Evolutionary conservation across 2,113 vertebrate genomes (phyloP), one percentile per base, ranked within the genome.

Genomic region (Plestiodon gilberti): DNA sequence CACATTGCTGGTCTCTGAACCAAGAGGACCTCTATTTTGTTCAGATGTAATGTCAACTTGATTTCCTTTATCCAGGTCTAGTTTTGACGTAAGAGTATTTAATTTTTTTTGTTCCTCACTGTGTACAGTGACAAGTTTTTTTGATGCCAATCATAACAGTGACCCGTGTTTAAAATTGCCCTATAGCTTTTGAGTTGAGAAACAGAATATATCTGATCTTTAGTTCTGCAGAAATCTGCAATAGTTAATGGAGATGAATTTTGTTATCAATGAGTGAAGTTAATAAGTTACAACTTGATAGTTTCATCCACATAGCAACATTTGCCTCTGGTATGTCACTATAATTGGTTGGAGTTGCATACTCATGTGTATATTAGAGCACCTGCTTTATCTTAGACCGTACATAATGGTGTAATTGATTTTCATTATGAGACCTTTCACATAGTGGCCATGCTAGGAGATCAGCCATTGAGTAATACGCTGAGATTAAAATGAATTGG

Each of bases 391-490:
- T 94, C 38, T 93, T 88, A 85, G 3, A 40, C n/a, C 33, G 89
- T 20, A 61, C 2, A 28, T 52, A 84, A 69, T 55, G 88, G 28
- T 6, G 0, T 40, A 93, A 87, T 33, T 84, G 3, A 88, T 94
- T 92, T 93, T 62, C 62, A 78, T 88, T 90, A 86, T 30, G 40
- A 92, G 17, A 6, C 35, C 23, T 61, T 83, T 59, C 90, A 89
- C 7, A 86, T 4, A 64, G 78, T 90, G 91, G 40, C 61, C 15
- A 83, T 1, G 90, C 59, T 65, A 83, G 81, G 91, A 86, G 3
- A 82, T 1, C 3, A 75, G 17, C 33, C 84, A 1, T n/a, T 86
- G 78, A 91, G 20, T 87, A 93, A 93, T 85, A 3, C n/a, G 10
- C 5, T 71, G 52, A 90, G 90, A 91, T 83, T 81, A 81, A 6